Percentiles rank a stretch among this genome's conserved stretches.
Evolutionary conservation across 2,888 invertebrate species (phyloP).

Genomic region (Drosophila phalerata): DNA sequence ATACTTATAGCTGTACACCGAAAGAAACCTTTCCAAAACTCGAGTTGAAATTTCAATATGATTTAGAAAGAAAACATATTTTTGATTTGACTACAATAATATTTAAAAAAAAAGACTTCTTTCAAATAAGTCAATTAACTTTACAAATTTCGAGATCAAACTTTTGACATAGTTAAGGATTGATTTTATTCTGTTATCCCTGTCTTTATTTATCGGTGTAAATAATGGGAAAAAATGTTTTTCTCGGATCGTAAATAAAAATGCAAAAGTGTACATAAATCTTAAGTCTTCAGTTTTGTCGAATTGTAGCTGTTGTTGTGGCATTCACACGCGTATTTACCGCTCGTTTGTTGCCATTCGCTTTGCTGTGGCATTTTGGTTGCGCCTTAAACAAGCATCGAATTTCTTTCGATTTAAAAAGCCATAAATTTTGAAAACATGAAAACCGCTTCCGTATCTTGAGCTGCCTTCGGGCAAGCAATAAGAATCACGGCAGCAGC

Average conservation of each 20-base stretch:
- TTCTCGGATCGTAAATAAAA: slow-evolving; percentile 45
- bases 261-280: slow-evolving; percentile 64
- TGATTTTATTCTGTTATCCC: too few relatives aligned
- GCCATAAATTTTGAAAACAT: slow-evolving; percentile 61
- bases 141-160: too few relatives aligned
- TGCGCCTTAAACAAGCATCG: slow-evolving; percentile 66
- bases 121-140: too few relatives aligned
- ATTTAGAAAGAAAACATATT: too few relatives aligned
- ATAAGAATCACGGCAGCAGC: slow-evolving; percentile 47
- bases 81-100: too few relatives aligned
- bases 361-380: slow-evolving; percentile 41
- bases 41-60: too few relatives aligned
- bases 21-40: too few relatives aligned
- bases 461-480: slow-evolving; percentile 33
- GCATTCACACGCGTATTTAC: slow-evolving; percentile 26
- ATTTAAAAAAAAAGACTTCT: too few relatives aligned
- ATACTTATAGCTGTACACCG: too few relatives aligned
- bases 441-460: slow-evolving; percentile 34
- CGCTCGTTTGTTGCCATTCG: slow-evolving; percentile 14
- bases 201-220: too few relatives aligned
- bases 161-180: too few relatives aligned
- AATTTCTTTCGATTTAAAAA: slow-evolving; percentile 77
- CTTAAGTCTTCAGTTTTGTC: slow-evolving; percentile 44
- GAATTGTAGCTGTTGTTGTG: slow-evolving; percentile 7
- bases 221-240: slow-evolving; percentile 2